These are phyloP conservation scores for Apis laboriosa DNA, from an alignment of 1,140 invertebrate genomes.

Conservation along the genomic window DNA sequence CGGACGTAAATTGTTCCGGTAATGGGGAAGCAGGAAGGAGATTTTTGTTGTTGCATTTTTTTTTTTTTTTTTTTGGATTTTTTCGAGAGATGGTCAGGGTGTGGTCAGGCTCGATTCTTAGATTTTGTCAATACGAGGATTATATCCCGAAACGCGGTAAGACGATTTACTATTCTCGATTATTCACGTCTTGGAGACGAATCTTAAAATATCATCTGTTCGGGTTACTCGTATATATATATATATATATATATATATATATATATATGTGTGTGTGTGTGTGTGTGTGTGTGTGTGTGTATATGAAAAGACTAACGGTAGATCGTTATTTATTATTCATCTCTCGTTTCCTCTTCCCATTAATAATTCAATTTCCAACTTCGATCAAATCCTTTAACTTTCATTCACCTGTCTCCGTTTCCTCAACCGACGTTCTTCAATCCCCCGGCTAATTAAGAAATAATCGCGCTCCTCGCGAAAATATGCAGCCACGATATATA, in stretches of 20 bases:
- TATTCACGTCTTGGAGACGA: too few relatives aligned
- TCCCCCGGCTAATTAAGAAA: slow-evolving; percentile 71
- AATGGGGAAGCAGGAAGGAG: neutral
- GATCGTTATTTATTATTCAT: neutral
- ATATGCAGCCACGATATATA: slow-evolving; percentile 48
- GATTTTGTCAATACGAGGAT: too few relatives aligned
- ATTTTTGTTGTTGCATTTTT: neutral
- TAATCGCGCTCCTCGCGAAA: slow-evolving; percentile 56
- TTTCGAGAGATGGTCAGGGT: too few relatives aligned
- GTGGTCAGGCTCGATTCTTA: too few relatives aligned
- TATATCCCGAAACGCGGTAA: neutral
- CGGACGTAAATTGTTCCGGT: slow-evolving; percentile 9
- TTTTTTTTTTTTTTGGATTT: too few relatives aligned
- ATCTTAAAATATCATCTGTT: neutral
- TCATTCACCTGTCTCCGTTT: slow-evolving; percentile 2
- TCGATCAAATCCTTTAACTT: neutral
- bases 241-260: too few relatives aligned
- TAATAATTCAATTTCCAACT: neutral
- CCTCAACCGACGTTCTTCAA: neutral
- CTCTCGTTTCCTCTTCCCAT: neutral
- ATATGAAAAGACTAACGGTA: neutral
- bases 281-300: too few relatives aligned
- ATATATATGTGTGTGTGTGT: too few relatives aligned
- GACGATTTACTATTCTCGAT: neutral
- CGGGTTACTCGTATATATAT: neutral